Evolutionary conservation across 2,113 vertebrate genomes (phyloP), one percentile per base, ranked within the genome.

Genomic region (Microcebus griseorufus): DNA sequence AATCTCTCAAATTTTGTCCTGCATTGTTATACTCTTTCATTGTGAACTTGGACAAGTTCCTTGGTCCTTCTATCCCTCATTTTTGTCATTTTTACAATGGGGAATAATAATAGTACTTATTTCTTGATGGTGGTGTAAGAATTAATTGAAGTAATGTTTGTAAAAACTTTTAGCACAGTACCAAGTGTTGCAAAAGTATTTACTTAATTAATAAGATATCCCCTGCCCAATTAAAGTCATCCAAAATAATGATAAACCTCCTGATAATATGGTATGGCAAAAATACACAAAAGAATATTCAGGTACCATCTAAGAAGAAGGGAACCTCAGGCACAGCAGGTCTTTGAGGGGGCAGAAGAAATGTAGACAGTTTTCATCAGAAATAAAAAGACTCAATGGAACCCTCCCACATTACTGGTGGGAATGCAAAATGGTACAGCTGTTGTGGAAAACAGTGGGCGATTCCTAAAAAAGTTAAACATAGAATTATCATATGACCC

Each of bases 131-230:
- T 85, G 20, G 23, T 72, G 62, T 67, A 72, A 69, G 37, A 75
- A 86, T 83, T 75, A 72, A 72, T 75, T 48, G 9, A 97, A 90
- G 45, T 90, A 88, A 76, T 60, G 25, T 55, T 90, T 97, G 37
- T 53, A 89, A 95, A 65, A 65, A 69, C 37, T 64, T 83, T 92
- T 42, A 81, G 27, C 53, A 65, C 3, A 79, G 29, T 65, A 64
- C 62, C 75, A 75, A 89, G 34, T 88, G 37, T 90, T 75, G 45
- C 22, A 34, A 73, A 83, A 94, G 65, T 76, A 34, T 95, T 83
- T 79, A 48, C 42, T 86, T 64, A 65, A 60, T 86, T 48, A 89
- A 45, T 91, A 84, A 53, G 55, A 32, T 73, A 78, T 23, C 18
- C 42, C 27, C 73, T 58, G 80, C 13, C 17, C 42, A 88, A 23